Conservation (phyloP, 2,888 invertebrate species). For the Neria commutata region DNA sequence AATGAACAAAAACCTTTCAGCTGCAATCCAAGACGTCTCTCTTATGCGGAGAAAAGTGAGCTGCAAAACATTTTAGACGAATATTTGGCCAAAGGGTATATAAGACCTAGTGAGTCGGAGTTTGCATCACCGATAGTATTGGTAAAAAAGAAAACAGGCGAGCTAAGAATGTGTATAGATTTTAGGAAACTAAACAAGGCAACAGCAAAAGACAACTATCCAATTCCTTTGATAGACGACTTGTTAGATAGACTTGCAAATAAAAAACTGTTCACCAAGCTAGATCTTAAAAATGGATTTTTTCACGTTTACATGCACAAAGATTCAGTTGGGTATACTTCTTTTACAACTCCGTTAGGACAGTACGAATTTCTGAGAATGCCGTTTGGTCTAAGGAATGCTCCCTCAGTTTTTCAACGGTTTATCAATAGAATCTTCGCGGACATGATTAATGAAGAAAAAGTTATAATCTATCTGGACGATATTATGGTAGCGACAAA, state of each 20-base stretch:
- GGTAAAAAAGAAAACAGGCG: slow-evolving; percentile 16
- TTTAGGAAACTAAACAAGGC: slow-evolving; percentile 19
- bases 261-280: slow-evolving; percentile 9
- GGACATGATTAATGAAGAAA: no score
- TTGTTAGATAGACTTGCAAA: slow-evolving; percentile 17
- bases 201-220: slow-evolving; percentile 20
- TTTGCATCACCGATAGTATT: slow-evolving; percentile 21
- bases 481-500: no score
- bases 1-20: slow-evolving; percentile 18
- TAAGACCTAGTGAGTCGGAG: slow-evolving; percentile 18
- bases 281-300: slow-evolving; percentile 9
- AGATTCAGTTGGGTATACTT: no score
- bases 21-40: slow-evolving; percentile 19
- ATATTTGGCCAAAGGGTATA: slow-evolving; percentile 10
- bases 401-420: no score
- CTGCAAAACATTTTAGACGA: slow-evolving; percentile 23
- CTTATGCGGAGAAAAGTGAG: slow-evolving; percentile 19
- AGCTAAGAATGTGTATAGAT: slow-evolving; percentile 21
- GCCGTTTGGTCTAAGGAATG: no score
- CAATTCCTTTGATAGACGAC: slow-evolving; percentile 24
- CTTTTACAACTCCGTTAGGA: no score
- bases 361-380: no score
- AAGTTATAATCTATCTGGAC: no score
- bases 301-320: neutral
- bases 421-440: no score